A percentile compares a stretch with the other conserved stretches of the same genome.
These are phyloP conservation scores for Ricordea florida DNA, from an alignment of 92 coral and sea anemone species.

Conservation along the genomic window DNA sequence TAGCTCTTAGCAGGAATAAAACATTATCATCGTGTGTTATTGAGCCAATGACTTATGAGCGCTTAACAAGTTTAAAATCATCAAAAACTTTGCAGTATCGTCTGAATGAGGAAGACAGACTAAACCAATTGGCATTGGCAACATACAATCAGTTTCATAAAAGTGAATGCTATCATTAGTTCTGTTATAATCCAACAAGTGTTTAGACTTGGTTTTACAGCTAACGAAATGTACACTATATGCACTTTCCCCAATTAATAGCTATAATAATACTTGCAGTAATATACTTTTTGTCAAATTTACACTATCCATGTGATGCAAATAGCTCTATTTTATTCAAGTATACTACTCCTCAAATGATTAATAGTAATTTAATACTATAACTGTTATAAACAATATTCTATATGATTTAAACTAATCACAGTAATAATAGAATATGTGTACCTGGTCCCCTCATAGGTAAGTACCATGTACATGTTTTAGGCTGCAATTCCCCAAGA, in stretches of 20 bases:
- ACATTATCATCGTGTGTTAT: conserved; percentile 45
- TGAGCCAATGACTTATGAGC: conserved; percentile 60
- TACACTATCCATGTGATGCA: neutral
- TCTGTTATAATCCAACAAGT: neutral
- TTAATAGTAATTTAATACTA: conserved; percentile 1
- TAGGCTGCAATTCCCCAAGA: neutral
- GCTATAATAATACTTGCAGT: neutral
- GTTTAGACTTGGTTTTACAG: conserved; percentile 8
- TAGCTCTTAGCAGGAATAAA: conserved; percentile 64
- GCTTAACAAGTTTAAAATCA: conserved; percentile 60
- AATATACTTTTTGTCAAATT: neutral
- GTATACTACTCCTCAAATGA: conserved; percentile 1
- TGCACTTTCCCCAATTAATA: neutral
- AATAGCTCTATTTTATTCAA: conserved; percentile 1
- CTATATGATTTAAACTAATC: neutral
- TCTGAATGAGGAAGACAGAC: conserved; percentile 58
- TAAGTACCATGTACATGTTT: conserved; percentile 11
- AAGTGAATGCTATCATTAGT: neutral
- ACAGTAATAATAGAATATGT: neutral
- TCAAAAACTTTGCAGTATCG: conserved; percentile 61
- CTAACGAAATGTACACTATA: neutral
- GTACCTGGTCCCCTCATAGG: conserved; percentile 9
- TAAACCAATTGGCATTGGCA: conserved; percentile 9
- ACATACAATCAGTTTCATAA: conserved; percentile 5
- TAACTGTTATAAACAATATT: neutral